Percentiles rank a stretch among this genome's conserved stretches.
phyloP scores from a whole-genome alignment of 2,797 vertebrate genomes.

The Eutrigla gurnardus region DNA sequence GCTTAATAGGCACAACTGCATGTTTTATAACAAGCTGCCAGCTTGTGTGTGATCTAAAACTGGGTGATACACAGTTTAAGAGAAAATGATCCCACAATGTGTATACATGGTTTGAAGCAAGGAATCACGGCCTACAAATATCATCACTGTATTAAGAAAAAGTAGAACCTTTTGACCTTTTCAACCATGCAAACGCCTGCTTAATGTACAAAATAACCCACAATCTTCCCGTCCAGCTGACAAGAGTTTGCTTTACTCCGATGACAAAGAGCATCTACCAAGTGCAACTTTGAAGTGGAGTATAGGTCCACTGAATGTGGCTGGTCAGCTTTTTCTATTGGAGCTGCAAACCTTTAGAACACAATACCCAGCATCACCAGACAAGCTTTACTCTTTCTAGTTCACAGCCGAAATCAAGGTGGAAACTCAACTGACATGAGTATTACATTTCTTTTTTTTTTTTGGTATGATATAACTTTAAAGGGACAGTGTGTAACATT shows the following conservation, averaged over 20 bases:
- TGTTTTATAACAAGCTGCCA: not conserved
- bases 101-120: not conserved
- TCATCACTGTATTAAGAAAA: not conserved
- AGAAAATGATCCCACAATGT: not conserved
- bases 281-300: not conserved
- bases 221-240: not conserved
- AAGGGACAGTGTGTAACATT: too few species aligned
- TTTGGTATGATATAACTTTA: too few species aligned
- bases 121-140: not conserved
- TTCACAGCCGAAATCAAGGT: not conserved
- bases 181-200: not conserved
- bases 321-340: not conserved
- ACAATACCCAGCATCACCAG: not conserved
- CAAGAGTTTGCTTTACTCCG: not conserved
- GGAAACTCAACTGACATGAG: not conserved
- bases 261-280: not conserved
- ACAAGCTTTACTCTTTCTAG: not conserved
- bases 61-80: not conserved
- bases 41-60: not conserved
- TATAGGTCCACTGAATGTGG: not conserved
- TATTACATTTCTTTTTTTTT: too few species aligned
- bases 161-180: not conserved
- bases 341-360: not conserved
- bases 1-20: not conserved
- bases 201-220: not conserved